Base-by-base conservation (phyloP, 37 sponge, comb jelly and placozoan genomes). In the Theonella swinhoei region DNA sequence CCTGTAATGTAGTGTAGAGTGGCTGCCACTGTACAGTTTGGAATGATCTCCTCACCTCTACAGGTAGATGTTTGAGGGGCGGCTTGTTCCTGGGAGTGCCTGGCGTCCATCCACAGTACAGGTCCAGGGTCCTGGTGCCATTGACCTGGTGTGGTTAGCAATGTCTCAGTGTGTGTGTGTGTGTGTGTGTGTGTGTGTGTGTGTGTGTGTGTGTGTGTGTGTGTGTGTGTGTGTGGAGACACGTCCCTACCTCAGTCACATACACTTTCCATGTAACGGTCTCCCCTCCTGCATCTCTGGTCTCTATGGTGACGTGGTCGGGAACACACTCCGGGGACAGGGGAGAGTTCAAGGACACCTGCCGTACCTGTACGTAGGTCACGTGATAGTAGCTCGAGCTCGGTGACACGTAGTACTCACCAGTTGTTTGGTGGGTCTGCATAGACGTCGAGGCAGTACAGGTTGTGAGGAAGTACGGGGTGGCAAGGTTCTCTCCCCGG, bases 91-190 rank as follows among this genome's bases (percentile, higher is more conserved):
- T 39, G 19, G 75, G 68, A 3, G 64, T 79, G 9, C 79, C 88
- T 33, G 89, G 85, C 29, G 73, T 70, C 78, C 87, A 87, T 25
- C 90, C 90, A 2, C 87, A 86, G 72, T 93, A 89, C n/a, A 93
- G 72, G 39, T 93, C 94, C 26, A 93, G 77, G 24, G 84, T 87
- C 60, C 42, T 67, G 28, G 42, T 89, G 30, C 94, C 90, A 34
- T 78, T 87, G 39, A 89, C 88, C 54, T 47, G 54, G 7, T 17
- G 54, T n/a, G n/a, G n/a, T n/a, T n/a, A n/a, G n/a, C n/a, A n/a
- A n/a, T n/a, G n/a, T n/a, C n/a, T n/a, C n/a, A n/a, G n/a, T n/a
- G n/a, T n/a, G n/a, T n/a, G n/a, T n/a, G n/a, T n/a, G n/a, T n/a
- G n/a, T n/a, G n/a, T n/a, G n/a, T n/a, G n/a, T n/a, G n/a, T n/a